Evolutionary conservation across 2,888 invertebrate genomes (phyloP).

Genomic region (Cetonia aurata): DNA sequence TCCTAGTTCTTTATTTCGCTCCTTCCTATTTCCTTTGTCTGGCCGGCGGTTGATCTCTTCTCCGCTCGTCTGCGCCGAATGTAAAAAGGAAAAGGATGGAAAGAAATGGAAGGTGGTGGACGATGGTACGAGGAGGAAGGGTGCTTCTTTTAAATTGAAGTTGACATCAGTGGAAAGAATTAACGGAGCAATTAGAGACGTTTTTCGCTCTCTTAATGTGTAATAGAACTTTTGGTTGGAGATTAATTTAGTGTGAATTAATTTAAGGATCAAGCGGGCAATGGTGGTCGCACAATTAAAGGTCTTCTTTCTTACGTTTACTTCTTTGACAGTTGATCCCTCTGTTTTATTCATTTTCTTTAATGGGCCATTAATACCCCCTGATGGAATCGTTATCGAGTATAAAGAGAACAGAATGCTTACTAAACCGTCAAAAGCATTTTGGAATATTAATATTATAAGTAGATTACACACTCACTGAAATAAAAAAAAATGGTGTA

Average conservation of each 20-base stretch:
- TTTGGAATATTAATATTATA: no score
- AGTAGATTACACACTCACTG: no score
- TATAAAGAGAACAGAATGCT: no score
- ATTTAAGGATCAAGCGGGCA: constrained; percentile 34
- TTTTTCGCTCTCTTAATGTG: constrained; percentile 60
- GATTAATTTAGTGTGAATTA: constrained; percentile 59
- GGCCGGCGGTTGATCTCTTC: constrained; percentile 17
- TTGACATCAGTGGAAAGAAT: constrained; percentile 61
- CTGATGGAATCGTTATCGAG: no score
- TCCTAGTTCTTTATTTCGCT: constrained; percentile 15
- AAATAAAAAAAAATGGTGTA: no score
- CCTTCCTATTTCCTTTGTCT: constrained; percentile 31
- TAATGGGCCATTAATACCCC: not conserved
- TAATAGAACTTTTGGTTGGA: constrained; percentile 62
- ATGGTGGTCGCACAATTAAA: constrained; percentile 29
- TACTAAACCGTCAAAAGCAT: no score
- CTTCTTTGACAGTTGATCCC: not conserved
- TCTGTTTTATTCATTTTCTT: not conserved
- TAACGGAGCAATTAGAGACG: constrained; percentile 62
- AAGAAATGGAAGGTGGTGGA: constrained; percentile 1
- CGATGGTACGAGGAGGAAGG: not conserved
- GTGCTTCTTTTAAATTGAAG: constrained; percentile 57
- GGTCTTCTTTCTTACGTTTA: constrained; percentile 17
- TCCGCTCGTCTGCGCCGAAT: constrained; percentile 3
- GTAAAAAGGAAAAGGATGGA: constrained; percentile 31